Conservation (phyloP, 2,888 invertebrate genomes). For the Eulithis testata region DNA sequence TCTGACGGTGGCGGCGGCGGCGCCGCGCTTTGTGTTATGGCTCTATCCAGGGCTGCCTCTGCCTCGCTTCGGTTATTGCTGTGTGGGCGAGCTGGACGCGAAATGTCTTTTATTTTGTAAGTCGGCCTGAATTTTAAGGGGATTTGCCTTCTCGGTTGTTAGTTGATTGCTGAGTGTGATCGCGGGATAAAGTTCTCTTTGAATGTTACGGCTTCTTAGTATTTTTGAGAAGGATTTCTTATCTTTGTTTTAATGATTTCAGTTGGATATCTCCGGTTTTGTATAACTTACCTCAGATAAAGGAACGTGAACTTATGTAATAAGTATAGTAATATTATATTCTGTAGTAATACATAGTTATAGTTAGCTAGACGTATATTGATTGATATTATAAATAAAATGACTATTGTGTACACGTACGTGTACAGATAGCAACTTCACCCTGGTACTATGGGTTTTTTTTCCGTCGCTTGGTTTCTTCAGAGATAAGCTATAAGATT, state of each 20-base stretch:
- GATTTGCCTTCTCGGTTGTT: conserved; percentile 29
- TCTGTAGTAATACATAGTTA: too few species aligned
- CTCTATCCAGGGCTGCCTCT: conserved; percentile 62
- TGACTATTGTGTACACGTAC: too few species aligned
- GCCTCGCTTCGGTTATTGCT: conserved; percentile 37
- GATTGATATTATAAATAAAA: too few species aligned
- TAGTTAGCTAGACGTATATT: too few species aligned
- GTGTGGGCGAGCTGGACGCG: conserved; percentile 40
- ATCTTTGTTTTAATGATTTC: neutral
- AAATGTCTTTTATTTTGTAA: conserved; percentile 34
- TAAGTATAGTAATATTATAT: too few species aligned
- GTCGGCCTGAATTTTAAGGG: conserved; percentile 28
- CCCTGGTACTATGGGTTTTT: too few species aligned
- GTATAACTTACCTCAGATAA: too few species aligned
- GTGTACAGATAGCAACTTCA: too few species aligned
- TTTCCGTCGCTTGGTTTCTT: too few species aligned
- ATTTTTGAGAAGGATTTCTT: conserved; percentile 6
- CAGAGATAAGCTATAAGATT: too few species aligned
- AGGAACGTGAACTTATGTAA: too few species aligned
- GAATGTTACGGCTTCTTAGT: conserved; percentile 21
- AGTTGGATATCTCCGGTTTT: neutral
- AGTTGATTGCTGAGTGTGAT: conserved; percentile 31
- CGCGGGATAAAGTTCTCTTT: conserved; percentile 28
- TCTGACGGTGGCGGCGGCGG: conserved; percentile 74
- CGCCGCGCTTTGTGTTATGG: conserved; percentile 80